phyloP scores from a whole-genome alignment of 2,797 vertebrate species.

The Taenioides sp. region DNA sequence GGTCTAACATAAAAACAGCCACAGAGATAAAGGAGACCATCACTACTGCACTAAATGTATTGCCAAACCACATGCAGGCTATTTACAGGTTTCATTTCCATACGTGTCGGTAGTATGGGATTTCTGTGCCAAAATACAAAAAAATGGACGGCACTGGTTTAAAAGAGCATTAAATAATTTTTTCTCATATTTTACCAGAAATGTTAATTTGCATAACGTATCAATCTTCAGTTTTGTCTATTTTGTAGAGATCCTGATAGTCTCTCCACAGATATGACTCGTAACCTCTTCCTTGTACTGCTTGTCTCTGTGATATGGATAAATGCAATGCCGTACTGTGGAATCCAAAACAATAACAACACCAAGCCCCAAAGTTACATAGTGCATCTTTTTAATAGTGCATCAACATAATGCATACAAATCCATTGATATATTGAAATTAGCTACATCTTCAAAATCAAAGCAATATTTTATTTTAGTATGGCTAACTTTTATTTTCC shows the following conservation, averaged over 20 bases:
- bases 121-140: neutral
- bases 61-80: neutral
- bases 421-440: neutral
- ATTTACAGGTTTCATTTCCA: neutral
- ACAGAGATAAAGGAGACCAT: neutral
- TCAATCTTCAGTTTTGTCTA: no score
- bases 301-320: neutral
- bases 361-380: neutral
- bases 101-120: neutral
- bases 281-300: neutral
- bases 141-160: neutral
- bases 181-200: neutral
- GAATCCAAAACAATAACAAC: neutral
- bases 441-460: no score
- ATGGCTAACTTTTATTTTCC: no score
- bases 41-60: neutral
- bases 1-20: constrained; percentile 1
- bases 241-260: neutral
- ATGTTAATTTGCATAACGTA: neutral
- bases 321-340: neutral
- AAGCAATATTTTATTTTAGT: no score
- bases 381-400: neutral
- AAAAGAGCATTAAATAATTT: neutral
- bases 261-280: neutral
- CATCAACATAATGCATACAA: neutral